Evolutionary conservation across 2,113 vertebrate genomes (phyloP).

Genomic region (Charadrius vociferus): DNA sequence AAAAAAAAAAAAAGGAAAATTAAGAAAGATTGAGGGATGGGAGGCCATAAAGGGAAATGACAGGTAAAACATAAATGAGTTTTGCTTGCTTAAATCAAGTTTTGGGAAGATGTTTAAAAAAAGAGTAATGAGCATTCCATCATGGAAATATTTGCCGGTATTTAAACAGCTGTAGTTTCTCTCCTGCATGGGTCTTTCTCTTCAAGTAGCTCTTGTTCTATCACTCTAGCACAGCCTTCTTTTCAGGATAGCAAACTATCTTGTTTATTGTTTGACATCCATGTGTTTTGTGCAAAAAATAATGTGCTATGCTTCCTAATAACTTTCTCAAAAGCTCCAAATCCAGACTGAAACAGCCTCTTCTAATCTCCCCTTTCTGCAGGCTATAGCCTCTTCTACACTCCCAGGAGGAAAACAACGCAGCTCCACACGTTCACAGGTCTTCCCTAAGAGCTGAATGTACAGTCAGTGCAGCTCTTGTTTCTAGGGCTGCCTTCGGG

Average conservation of each 20-base stretch:
- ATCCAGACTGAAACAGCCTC: neutral
- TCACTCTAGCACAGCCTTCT: neutral
- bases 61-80: neutral
- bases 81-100: neutral
- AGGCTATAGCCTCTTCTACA: neutral
- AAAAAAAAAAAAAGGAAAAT: fast-evolving
- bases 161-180: neutral
- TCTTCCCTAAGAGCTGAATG: neutral
- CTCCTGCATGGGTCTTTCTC: neutral
- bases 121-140: neutral
- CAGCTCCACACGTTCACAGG: neutral
- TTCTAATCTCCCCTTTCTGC: neutral
- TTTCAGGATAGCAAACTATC: neutral
- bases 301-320: neutral
- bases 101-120: neutral
- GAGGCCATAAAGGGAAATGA: neutral
- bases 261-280: neutral
- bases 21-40: neutral
- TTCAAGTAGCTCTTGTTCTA: neutral
- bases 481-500: neutral
- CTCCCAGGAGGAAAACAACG: neutral
- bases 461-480: fast-evolving
- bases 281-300: neutral
- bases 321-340: neutral
- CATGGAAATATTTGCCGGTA: neutral